Conservation (phyloP, 2,113 vertebrate species). For the Petromus typicus region DNA sequence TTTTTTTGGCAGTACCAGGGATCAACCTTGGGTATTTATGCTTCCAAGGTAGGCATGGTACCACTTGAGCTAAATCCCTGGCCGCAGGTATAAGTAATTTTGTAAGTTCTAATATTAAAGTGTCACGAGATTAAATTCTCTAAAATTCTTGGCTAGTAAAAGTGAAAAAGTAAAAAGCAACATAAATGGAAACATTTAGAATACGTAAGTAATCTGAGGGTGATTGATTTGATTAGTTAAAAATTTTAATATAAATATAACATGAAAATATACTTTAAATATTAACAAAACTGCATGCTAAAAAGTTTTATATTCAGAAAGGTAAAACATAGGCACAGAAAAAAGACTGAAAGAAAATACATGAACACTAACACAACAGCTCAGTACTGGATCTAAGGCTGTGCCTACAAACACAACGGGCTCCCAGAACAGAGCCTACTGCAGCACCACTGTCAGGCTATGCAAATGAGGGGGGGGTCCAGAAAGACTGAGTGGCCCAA, state of each 20-base stretch:
- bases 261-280: background rate
- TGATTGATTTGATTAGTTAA: background rate
- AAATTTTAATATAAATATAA: background rate
- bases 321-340: background rate
- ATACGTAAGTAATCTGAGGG: background rate
- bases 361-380: background rate
- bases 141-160: background rate
- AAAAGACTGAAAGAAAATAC: conserved; percentile 32
- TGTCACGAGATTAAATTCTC: background rate
- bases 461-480: background rate
- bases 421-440: background rate
- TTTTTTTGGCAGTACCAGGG: too few species aligned
- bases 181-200: background rate
- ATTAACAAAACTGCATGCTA: background rate
- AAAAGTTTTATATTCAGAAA: background rate
- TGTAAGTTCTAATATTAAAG: background rate
- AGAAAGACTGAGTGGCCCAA: conserved; percentile 27
- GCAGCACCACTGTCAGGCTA: background rate
- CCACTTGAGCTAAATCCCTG: too few species aligned
- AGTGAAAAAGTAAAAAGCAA: background rate
- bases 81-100: background rate
- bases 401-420: background rate
- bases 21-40: too few species aligned
- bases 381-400: background rate
- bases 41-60: too few species aligned